A percentile compares a stretch with the other conserved stretches of the same genome.
Evolutionary conservation across 2,797 vertebrate genomes (phyloP).

Genomic region (Chelon labrosus): DNA sequence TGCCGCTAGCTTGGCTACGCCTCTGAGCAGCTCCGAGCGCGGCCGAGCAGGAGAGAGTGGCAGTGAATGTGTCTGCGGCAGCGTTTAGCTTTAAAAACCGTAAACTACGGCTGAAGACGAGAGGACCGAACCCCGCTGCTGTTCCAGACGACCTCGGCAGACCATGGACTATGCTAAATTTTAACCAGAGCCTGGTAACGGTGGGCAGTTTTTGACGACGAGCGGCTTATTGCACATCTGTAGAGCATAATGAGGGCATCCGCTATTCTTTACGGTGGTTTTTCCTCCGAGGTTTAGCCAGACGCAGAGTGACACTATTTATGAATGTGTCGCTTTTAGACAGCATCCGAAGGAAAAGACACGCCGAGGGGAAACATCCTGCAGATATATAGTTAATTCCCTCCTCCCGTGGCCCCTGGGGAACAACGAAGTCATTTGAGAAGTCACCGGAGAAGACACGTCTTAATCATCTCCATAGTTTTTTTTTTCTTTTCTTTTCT

Average conservation of each 20-base stretch:
- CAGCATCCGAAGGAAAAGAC: conserved; percentile 47
- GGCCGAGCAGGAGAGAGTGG: conserved; percentile 72
- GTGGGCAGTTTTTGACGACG: conserved; percentile 62
- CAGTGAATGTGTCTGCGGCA: conserved; percentile 76
- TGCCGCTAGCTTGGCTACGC: not conserved
- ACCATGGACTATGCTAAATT: conserved; percentile 67
- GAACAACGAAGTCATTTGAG: conserved; percentile 77
- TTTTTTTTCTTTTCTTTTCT: conserved; percentile 18
- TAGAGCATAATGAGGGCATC: conserved; percentile 84
- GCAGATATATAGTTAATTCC: conserved; percentile 53
- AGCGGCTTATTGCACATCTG: conserved; percentile 80
- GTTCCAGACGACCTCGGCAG: conserved; percentile 51
- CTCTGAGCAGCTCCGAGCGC: conserved; percentile 56
- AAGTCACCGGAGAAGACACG: conserved; percentile 74
- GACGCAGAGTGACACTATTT: conserved; percentile 75
- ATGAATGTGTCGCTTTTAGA: conserved; percentile 68
- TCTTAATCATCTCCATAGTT: conserved; percentile 71
- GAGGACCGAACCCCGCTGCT: conserved; percentile 52
- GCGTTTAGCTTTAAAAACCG: conserved; percentile 72
- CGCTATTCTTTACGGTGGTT: conserved; percentile 75
- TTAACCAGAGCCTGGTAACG: conserved; percentile 40
- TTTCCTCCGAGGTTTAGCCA: conserved; percentile 68
- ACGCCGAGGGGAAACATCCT: conserved; percentile 55
- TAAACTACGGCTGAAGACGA: conserved; percentile 55
- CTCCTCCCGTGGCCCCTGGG: conserved; percentile 67